Conservation (phyloP, 1,140 invertebrate species). For the Tetranychus urticae region DNA sequence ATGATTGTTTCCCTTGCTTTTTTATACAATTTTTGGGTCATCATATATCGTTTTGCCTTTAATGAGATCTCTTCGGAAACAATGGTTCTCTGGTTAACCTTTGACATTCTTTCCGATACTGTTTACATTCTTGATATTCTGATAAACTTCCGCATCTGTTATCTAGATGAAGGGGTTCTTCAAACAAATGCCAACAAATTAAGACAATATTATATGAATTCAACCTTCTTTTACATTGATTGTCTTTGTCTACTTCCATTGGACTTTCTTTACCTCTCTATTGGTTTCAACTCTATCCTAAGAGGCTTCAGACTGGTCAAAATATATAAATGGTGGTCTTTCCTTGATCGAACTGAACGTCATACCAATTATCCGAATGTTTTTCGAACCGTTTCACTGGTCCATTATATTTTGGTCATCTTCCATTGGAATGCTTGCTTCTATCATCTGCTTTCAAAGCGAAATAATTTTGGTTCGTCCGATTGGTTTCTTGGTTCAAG, state of each 20-base stretch:
- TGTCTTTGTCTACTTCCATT: slow-evolving; percentile 86
- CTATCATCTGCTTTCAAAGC: slow-evolving; percentile 82
- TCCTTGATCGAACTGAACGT: slow-evolving; percentile 89
- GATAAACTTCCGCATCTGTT: slow-evolving; percentile 90
- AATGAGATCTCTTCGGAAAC: slow-evolving; percentile 49
- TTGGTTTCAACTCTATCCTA: slow-evolving; percentile 90
- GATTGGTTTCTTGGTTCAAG: slow-evolving; percentile 47
- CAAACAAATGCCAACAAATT: slow-evolving; percentile 83
- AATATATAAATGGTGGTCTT: slow-evolving; percentile 93
- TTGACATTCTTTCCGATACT: slow-evolving; percentile 89
- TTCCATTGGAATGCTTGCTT: slow-evolving; percentile 99
- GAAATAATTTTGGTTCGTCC: slow-evolving; percentile 60
- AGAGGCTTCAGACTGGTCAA: slow-evolving; percentile 90
- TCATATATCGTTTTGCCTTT: slow-evolving; percentile 94
- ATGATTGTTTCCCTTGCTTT: slow-evolving; percentile 92
- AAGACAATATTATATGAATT: slow-evolving; percentile 92
- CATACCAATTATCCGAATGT: slow-evolving; percentile 97
- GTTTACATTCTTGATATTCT: slow-evolving; percentile 85
- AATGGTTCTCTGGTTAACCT: slow-evolving; percentile 74
- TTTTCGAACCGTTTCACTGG: slow-evolving; percentile 68
- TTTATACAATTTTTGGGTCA: slow-evolving; percentile 96
- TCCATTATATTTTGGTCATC: slow-evolving; percentile 89
- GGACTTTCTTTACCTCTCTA: slow-evolving; percentile 91
- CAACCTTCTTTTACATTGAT: slow-evolving; percentile 95
- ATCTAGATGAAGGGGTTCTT: slow-evolving; percentile 80